Evolutionary conservation across 2,888 invertebrate species (phyloP), one percentile per base, ranked within the genome.

Genomic region (Ptychoptera contaminata): DNA sequence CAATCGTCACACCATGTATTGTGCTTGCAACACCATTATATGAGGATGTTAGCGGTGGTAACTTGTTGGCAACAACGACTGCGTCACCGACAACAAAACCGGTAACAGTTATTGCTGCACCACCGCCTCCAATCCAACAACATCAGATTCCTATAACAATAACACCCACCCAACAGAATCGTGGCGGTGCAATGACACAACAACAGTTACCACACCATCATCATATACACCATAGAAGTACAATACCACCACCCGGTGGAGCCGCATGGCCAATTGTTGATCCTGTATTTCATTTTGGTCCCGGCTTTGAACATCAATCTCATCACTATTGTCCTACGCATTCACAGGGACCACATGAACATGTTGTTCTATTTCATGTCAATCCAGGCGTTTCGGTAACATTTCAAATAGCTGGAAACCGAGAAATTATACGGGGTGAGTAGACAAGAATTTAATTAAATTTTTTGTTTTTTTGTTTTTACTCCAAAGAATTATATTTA

Each of bases 321-420:
- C 65, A 63, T 49, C 68, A 67, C 51, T 63, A 58, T 56, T 65
- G 68, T 54, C 62, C 63, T 47, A 61, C 65, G 47, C 64, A 64
- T 59, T 54, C 60, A 46, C 55, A 56, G 51, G 54, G 54, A 48
- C 62, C 64, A 35, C 55, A 51, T 42, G 75, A 78, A 56, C 77
- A 79, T 58, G 75, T 81, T 47, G 80, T 82, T 51, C 72, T 79
- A 55, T 74, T 83, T 56, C 82, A 82, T 62, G 75, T 83, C 53
- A 77, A 80, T 63, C 77, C 79, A 10, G 83, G 83, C n/a, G 80
- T 82, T 55, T 77, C 79, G 16, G 77, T 84, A 59, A 77, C 78
- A 51, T 76, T 84, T 55, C 74, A 79, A 62, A 76, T 81, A 57
- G 80, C 80, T 54, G 82, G 82, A 55, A 77, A 77, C 60, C 69